Base-by-base conservation (phyloP, 2,113 vertebrate species). In the Salvelinus alpinus region DNA sequence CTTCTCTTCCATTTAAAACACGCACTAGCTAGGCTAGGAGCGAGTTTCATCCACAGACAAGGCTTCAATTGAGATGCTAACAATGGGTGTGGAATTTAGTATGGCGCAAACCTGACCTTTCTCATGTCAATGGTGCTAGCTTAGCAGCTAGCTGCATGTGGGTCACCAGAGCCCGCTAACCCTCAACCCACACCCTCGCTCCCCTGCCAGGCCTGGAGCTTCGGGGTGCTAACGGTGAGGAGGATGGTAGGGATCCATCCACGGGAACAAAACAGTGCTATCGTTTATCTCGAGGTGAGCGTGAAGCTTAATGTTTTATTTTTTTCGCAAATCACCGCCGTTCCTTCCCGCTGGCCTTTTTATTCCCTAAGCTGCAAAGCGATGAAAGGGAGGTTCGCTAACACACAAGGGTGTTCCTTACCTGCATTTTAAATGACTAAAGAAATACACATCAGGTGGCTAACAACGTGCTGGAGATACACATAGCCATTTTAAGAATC, bases 301-400 rank as follows among this genome's bases (percentile, higher is more conserved):
- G 78, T 38, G 6, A 57, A 71, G 77, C 88, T 7, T 34, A n/a
- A n/a, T 34, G 8, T 34, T 34, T 7, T 7, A 34, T 34, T 34
- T 7, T 92, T 90, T 92, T 84, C 67, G 1, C 77, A 88, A 89
- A 89, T 89, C 89, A 87, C 74, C 80, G 79, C 78, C 74, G 79
- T 81, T 81, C 85, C 86, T 85, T 90, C 80, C 83, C 83, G 84
- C 83, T 90, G 87, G 84, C 89, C 88, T 91, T 89, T 38, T 90
- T 73, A 60, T 22, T 60, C 20, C 79, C 86, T 92, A 88, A 91
- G 88, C 86, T 88, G 85, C 82, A 80, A 81, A 89, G 79, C 82
- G 76, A 82, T 83, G 86, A 71, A 83, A 83, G 82, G 82, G 85
- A 80, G 84, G 77, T 85, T 88, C 83, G 83, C 80, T 57, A 38